Evolutionary conservation across 2,888 invertebrate genomes (phyloP).

Genomic region (Colletes collaris): DNA sequence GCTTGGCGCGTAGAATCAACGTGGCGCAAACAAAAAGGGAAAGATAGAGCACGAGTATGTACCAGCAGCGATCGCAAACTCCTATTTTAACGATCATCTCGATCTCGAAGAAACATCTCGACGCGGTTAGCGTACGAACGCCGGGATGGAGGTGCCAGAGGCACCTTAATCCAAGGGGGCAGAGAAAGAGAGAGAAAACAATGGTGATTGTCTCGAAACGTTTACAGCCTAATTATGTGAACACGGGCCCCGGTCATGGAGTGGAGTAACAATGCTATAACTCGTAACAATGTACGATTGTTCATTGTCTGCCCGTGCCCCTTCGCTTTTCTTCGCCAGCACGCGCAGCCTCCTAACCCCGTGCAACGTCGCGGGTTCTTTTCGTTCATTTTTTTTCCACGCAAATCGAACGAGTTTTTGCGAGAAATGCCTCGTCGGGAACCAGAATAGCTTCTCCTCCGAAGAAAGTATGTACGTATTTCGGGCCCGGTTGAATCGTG

Average conservation of each 20-base stretch:
- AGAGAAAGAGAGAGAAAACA: slow-evolving; percentile 74
- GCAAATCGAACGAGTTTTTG: slow-evolving; percentile 13
- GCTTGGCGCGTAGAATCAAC: background rate
- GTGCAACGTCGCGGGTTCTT: slow-evolving; percentile 22
- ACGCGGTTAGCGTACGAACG: slow-evolving; percentile 44
- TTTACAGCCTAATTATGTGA: slow-evolving; percentile 84
- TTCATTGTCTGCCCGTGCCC: slow-evolving; percentile 80
- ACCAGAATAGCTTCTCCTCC: too few relatives aligned
- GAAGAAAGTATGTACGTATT: too few relatives aligned
- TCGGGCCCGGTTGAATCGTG: too few relatives aligned
- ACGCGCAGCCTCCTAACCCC: slow-evolving; percentile 66
- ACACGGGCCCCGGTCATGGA: slow-evolving; percentile 79
- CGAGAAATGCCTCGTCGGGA: background rate
- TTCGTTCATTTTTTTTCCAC: slow-evolving; percentile 24
- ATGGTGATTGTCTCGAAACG: slow-evolving; percentile 83
- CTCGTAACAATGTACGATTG: slow-evolving; percentile 83
- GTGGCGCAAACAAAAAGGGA: background rate
- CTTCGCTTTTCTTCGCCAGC: slow-evolving; percentile 71
- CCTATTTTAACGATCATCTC: slow-evolving; percentile 31
- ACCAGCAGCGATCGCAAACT: background rate
- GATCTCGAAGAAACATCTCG: slow-evolving; percentile 28
- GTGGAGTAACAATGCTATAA: slow-evolving; percentile 83
- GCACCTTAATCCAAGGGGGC: slow-evolving; percentile 63
- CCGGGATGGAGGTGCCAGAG: slow-evolving; percentile 25
- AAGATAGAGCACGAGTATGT: background rate